These are phyloP conservation scores for Montipora capricornis DNA, from an alignment of 64 coral and sea anemone genomes.

Conservation along the genomic window DNA sequence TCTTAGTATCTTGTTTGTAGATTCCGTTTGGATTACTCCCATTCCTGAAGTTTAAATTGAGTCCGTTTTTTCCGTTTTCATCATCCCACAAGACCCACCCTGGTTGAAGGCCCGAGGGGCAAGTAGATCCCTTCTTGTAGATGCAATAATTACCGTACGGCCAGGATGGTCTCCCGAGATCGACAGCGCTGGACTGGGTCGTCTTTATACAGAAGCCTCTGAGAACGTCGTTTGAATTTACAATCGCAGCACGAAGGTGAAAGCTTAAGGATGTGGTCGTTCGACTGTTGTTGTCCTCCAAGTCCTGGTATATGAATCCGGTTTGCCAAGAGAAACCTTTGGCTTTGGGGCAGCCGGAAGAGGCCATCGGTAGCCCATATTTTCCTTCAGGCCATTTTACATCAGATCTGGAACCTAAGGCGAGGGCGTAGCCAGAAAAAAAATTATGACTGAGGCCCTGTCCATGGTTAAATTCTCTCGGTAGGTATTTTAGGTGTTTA, in stretches of 20 bases:
- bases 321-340: slow-evolving; percentile 46
- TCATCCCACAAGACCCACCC: slow-evolving; percentile 78
- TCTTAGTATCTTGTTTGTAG: slow-evolving; percentile 57
- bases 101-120: slow-evolving; percentile 36
- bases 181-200: not conserved
- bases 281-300: slow-evolving; percentile 1
- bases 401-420: not conserved
- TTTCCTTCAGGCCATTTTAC: slow-evolving; percentile 49
- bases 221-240: slow-evolving; percentile 28
- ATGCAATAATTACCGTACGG: slow-evolving; percentile 72
- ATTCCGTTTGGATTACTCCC: slow-evolving; percentile 48
- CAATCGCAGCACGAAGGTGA: slow-evolving; percentile 36
- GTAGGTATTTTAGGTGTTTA: no score
- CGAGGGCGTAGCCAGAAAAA: no score
- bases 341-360: slow-evolving; percentile 42
- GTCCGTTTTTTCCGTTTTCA: slow-evolving; percentile 7
- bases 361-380: slow-evolving; percentile 62
- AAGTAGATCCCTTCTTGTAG: slow-evolving; percentile 61
- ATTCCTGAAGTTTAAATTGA: not conserved
- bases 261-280: slow-evolving; percentile 24
- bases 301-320: slow-evolving; percentile 48
- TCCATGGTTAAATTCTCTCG: no score
- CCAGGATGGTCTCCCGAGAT: slow-evolving; percentile 54
- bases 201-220: slow-evolving; percentile 76
- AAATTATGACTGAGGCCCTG: no score